These are phyloP conservation scores for Cheilinus undulatus DNA, from an alignment of 2,113 vertebrate species.

Conservation along the genomic window DNA sequence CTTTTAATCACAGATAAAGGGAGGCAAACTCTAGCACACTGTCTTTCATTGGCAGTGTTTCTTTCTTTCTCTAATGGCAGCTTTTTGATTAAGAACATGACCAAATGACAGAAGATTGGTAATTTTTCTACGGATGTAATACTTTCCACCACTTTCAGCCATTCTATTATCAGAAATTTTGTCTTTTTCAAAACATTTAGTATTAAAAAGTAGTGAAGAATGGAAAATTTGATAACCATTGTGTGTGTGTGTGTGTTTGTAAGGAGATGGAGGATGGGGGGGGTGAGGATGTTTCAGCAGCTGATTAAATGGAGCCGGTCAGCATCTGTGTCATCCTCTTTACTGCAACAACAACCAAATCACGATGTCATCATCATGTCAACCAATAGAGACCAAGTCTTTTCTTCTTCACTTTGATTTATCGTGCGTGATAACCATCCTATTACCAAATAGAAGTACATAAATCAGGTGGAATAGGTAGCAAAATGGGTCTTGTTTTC, in stretches of 20 bases:
- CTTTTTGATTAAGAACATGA: too few species aligned
- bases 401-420: conserved; percentile 52
- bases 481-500: not conserved
- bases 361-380: conserved; percentile 71
- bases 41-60: too few species aligned
- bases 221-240: too few species aligned
- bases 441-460: conserved; percentile 45
- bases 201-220: too few species aligned
- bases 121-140: too few species aligned
- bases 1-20: too few species aligned
- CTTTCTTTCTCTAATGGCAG: too few species aligned
- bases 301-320: conserved; percentile 63
- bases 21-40: too few species aligned
- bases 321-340: conserved; percentile 66
- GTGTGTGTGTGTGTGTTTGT: conserved; percentile 3
- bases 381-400: conserved; percentile 33
- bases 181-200: too few species aligned
- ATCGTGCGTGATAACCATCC: conserved; percentile 41
- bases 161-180: too few species aligned
- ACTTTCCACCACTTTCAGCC: too few species aligned
- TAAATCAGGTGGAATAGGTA: conserved; percentile 7
- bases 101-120: too few species aligned
- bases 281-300: conserved; percentile 45
- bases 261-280: not conserved
- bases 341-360: conserved; percentile 46